Evolutionary conservation across 2,113 vertebrate species (phyloP).

Genomic region (Australoheros scitulus): DNA sequence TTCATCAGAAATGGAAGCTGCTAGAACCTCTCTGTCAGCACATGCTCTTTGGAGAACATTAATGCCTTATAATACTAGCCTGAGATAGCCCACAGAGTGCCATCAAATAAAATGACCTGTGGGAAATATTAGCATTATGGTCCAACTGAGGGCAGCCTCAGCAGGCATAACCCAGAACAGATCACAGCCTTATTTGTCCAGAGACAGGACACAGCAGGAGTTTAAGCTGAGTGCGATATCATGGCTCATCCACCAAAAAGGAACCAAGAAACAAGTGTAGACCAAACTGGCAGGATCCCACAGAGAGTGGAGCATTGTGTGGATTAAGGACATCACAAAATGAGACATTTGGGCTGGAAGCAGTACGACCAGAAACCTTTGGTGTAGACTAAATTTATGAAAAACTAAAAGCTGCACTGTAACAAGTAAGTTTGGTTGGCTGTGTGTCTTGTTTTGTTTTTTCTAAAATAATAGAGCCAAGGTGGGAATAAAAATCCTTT

Average conservation of each 20-base stretch:
- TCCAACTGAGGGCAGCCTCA: neutral
- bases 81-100: constrained; percentile 6
- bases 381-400: constrained; percentile 19
- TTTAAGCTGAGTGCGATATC: constrained; percentile 23
- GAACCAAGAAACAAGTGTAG: constrained; percentile 19
- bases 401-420: constrained; percentile 35
- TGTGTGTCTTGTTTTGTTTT: constrained; percentile 3
- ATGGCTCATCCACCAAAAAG: constrained; percentile 47
- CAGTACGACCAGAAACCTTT: constrained; percentile 33
- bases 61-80: neutral
- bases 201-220: constrained; percentile 48
- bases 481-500: constrained; percentile 9
- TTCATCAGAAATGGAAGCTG: constrained; percentile 2
- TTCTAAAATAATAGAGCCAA: constrained; percentile 31
- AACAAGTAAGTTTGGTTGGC: constrained; percentile 42
- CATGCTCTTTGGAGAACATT: constrained; percentile 21
- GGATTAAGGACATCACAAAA: constrained; percentile 42
- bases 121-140: constrained; percentile 38
- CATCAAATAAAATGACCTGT: constrained; percentile 3
- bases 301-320: constrained; percentile 28
- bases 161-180: neutral
- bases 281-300: neutral
- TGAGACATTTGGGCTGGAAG: constrained; percentile 26
- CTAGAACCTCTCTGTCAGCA: constrained; percentile 36
- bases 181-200: constrained; percentile 67